phyloP scores from a whole-genome alignment of 2,797 vertebrate species.

The Myotis vivesi region DNA sequence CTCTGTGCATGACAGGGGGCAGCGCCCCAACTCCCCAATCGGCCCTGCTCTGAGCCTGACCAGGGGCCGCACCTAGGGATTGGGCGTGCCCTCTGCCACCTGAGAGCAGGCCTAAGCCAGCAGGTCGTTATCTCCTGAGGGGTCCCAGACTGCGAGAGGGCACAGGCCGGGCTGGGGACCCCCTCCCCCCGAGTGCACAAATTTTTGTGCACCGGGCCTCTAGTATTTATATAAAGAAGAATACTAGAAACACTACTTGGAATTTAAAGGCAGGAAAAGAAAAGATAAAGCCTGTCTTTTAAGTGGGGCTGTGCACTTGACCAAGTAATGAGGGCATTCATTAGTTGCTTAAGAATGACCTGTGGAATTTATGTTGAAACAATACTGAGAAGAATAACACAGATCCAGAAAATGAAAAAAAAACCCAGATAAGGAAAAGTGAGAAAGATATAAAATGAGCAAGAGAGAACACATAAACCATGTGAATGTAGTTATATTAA shows the following conservation, averaged over 20 bases:
- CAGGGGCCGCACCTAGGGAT: no score
- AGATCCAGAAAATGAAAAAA: conserved; percentile 22
- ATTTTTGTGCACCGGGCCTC: no score
- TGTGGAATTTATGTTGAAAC: not conserved
- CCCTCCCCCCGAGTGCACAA: no score
- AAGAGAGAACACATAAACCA: not conserved
- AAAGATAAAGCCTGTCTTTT: not conserved
- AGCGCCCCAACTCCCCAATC: no score
- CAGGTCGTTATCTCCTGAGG: no score
- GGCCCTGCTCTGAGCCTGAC: no score
- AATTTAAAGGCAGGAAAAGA: not conserved
- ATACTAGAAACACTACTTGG: not conserved
- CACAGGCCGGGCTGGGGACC: no score
- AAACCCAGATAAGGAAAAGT: not conserved
- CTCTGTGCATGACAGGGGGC: no score
- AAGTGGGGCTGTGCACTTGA: not conserved
- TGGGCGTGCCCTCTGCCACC: no score
- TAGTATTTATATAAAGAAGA: not conserved
- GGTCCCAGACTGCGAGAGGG: no score
- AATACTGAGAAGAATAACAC: not conserved
- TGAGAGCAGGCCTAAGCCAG: no score
- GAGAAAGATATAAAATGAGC: not conserved
- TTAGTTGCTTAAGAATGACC: not conserved
- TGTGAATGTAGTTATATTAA: not conserved
- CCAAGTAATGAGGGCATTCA: not conserved